Percentiles rank a stretch among this genome's conserved stretches.
These are phyloP conservation scores for Diabrotica balteata DNA, from an alignment of 2,888 invertebrate species.

Conservation along the genomic window DNA sequence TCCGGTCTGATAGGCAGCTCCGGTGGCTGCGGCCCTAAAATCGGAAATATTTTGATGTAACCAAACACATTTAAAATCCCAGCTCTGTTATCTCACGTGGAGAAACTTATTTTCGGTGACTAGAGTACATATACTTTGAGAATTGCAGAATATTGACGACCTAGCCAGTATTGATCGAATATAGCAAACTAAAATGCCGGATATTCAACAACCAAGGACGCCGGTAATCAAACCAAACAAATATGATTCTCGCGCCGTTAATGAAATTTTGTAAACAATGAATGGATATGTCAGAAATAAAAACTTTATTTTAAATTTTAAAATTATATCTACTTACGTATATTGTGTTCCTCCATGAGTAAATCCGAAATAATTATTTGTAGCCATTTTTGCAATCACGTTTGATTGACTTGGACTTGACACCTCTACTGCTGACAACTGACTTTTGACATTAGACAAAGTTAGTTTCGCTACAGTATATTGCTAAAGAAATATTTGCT, in stretches of 20 bases:
- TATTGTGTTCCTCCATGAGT: conserved; percentile 93
- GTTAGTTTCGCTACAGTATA: too few species aligned
- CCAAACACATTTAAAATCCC: too few species aligned
- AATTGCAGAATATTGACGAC: conserved; percentile 34
- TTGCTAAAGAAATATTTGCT: too few species aligned
- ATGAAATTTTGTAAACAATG: too few species aligned
- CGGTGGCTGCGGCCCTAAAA: conserved; percentile 70
- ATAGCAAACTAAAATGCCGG: conserved; percentile 53
- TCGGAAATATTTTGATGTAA: background rate
- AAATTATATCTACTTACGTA: conserved; percentile 68
- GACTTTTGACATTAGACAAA: too few species aligned
- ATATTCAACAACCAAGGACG: conserved; percentile 56
- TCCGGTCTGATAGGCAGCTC: conserved; percentile 83
- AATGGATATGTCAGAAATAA: too few species aligned
- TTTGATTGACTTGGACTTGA: conserved; percentile 26
- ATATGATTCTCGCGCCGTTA: background rate
- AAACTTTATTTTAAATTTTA: background rate
- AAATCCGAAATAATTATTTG: conserved; percentile 95
- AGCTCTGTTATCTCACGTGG: too few species aligned
- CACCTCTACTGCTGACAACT: too few species aligned
- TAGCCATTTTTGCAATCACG: conserved; percentile 68
- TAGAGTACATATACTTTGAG: too few species aligned
- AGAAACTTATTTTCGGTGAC: too few species aligned
- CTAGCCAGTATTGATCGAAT: conserved; percentile 56
- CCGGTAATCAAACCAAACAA: conserved; percentile 44